These are phyloP conservation scores for Cavia porcellus DNA, from an alignment of 2,113 vertebrate species.

Conservation along the genomic window DNA sequence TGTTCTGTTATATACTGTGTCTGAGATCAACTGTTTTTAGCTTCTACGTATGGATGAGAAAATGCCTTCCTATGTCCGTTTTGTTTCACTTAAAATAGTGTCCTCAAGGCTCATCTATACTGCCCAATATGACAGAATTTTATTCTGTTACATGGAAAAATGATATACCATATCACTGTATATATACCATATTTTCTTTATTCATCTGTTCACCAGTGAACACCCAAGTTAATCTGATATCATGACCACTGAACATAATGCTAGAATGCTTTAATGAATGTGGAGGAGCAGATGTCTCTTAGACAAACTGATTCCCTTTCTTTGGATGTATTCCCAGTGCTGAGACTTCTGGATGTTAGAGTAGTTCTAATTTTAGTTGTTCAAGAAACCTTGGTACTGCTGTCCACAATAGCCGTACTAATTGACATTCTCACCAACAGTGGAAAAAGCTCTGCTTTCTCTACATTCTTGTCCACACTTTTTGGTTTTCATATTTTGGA, in stretches of 20 bases:
- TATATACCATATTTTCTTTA: background rate
- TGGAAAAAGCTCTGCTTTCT: background rate
- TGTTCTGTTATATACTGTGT: background rate
- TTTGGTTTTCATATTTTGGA: background rate
- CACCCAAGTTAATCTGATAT: background rate
- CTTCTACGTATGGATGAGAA: background rate
- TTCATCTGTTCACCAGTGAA: too few species aligned
- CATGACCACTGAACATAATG: background rate
- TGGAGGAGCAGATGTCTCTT: background rate
- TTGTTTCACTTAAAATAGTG: background rate
- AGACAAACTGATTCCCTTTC: background rate
- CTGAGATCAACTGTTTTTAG: background rate
- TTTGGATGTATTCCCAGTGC: background rate
- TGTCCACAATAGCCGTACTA: background rate
- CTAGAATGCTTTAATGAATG: background rate
- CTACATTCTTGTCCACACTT: background rate
- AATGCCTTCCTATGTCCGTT: background rate
- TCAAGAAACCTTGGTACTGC: too few species aligned
- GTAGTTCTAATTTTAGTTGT: background rate
- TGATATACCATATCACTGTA: background rate
- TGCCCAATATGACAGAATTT: background rate
- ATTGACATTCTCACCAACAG: background rate
- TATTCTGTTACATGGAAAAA: background rate
- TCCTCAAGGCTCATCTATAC: background rate
- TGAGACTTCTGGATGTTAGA: background rate